phyloP scores from a whole-genome alignment of 35 echinoderm and acorn worm species.

The Apostichopus californicus region DNA sequence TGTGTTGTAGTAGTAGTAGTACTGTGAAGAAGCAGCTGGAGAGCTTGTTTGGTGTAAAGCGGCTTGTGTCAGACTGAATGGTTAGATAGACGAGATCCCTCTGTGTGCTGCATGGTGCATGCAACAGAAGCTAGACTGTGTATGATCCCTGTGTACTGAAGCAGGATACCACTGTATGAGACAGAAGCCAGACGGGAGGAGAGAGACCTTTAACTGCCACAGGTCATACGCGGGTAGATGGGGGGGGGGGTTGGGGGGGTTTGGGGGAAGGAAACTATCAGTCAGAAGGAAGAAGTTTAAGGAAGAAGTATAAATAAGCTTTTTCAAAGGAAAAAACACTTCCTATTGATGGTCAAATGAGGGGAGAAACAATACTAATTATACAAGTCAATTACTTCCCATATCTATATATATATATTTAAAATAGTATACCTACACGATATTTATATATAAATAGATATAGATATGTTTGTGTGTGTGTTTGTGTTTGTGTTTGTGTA shows the following conservation, averaged over 20 bases:
- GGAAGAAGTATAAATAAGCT: neutral
- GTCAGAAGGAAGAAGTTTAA: neutral
- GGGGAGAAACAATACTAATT: neutral
- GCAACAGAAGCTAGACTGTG: too few relatives aligned
- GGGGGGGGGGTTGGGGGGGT: neutral
- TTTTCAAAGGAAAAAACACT: neutral
- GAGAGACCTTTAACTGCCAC: neutral
- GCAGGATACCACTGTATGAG: neutral
- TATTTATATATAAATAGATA: too few relatives aligned
- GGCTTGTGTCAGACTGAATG: constrained; percentile 22
- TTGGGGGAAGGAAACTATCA: neutral
- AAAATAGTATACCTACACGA: too few relatives aligned
- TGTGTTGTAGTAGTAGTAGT: neutral
- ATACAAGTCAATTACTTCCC: neutral
- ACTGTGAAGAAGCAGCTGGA: neutral
- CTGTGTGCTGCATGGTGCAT: neutral
- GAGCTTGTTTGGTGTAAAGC: constrained; percentile 43
- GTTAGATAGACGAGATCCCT: neutral
- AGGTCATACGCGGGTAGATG: neutral
- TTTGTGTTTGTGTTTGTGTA: too few relatives aligned
- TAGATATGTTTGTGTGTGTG: too few relatives aligned
- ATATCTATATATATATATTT: too few relatives aligned
- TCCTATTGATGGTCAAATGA: neutral
- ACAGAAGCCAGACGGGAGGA: neutral
- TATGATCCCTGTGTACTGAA: too few relatives aligned